A percentile compares a stretch with the other conserved stretches of the same genome.
These are phyloP conservation scores for Koerneria pararmatus DNA, from an alignment of 2,888 invertebrate species.

Conservation along the genomic window DNA sequence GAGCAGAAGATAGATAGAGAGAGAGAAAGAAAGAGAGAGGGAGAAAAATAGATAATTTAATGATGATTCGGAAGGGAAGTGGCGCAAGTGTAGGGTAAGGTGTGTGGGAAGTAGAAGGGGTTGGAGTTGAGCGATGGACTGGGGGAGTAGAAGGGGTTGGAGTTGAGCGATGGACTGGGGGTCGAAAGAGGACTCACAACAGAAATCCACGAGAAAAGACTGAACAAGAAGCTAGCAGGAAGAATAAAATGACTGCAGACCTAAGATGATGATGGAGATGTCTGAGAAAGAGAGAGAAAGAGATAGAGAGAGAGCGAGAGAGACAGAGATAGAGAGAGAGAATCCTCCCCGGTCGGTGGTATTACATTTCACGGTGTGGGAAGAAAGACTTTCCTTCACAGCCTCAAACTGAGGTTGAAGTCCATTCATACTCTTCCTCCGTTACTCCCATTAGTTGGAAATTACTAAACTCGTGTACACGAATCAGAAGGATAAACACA, in stretches of 20 bases:
- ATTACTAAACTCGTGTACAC: too few species aligned
- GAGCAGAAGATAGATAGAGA: neutral
- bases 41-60: too few species aligned
- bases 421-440: too few species aligned
- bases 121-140: constrained; percentile 6
- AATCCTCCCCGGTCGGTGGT: constrained; percentile 8
- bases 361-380: too few species aligned
- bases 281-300: neutral
- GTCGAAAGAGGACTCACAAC: neutral
- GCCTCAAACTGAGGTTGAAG: too few species aligned
- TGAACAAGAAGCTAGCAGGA: constrained; percentile 1
- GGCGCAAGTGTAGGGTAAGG: neutral
- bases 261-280: neutral
- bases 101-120: constrained; percentile 10
- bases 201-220: neutral
- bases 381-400: too few species aligned
- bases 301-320: constrained; percentile 4
- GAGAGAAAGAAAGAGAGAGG: neutral
- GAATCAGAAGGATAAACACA: too few species aligned
- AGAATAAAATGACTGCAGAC: constrained; percentile 9
- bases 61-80: constrained; percentile 12
- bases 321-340: constrained; percentile 8
- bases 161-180: constrained; percentile 12
- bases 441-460: too few species aligned
- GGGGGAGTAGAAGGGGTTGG: constrained; percentile 11